Evolutionary conservation across 2,797 vertebrate genomes (phyloP), one percentile per base, ranked within the genome.

Genomic region (Lagodon rhomboides): DNA sequence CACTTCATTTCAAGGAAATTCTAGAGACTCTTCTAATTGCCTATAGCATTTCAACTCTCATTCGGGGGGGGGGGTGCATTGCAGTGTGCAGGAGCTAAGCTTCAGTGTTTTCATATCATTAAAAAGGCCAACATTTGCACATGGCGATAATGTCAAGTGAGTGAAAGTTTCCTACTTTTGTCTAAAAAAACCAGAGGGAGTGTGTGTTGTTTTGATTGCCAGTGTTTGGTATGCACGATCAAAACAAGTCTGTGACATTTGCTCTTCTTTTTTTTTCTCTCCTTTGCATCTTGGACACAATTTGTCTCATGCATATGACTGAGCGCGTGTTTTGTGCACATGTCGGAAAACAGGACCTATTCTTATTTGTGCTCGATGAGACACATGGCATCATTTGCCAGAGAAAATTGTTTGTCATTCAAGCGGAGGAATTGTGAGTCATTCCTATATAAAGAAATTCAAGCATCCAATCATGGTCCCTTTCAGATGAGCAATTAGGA

Each of bases 1-100:
- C 89, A 87, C 92, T 91, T 92, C 83, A 90, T 93, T 91, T 93
- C 86, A 89, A 90, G 87, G 93, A 93, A 94, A 91, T 93, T 92
- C 91, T 85, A 90, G 88, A 92, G 89, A 87, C 81, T 89, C 82
- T 79, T 90, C 79, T 94, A 93, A 94, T 92, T 92, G 92, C 89
- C 83, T 85, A 87, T 88, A 92, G 89, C 85, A 73, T 93, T 92
- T 89, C 83, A 88, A 83, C 83, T 82, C 80, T 84, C 85, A 79
- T 89, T 89, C 68, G 76, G 63, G 77, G 61, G 72, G 78, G 80
- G 61, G 72, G 78, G 80, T 76, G 71, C 79, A 83, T 80, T 87
- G 85, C 82, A 79, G 82, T 76, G 75, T 86, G 82, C 84, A 73
- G 71, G 59, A 90, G 83, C 75, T 88, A 76, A 72, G 64, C 70